A percentile compares a stretch with the other conserved stretches of the same genome.
Conservation (phyloP, 2,113 vertebrate species). For the Engraulis encrasicolus region DNA sequence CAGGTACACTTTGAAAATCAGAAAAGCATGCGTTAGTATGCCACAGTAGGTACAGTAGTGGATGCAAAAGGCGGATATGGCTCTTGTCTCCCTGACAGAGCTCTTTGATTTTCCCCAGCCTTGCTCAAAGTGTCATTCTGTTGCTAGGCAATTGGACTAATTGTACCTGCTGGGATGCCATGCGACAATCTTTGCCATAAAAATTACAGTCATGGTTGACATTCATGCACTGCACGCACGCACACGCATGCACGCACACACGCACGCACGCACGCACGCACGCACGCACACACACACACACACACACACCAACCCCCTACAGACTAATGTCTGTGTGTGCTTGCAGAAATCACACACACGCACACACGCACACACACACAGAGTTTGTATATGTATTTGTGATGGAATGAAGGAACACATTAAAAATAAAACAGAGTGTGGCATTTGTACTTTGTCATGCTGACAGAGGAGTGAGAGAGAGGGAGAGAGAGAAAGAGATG, state of each 20-base stretch:
- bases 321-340: neutral
- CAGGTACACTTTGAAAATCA: neutral
- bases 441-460: neutral
- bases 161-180: constrained; percentile 60
- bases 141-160: constrained; percentile 70
- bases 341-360: neutral
- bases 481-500: constrained; percentile 51
- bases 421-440: constrained; percentile 2
- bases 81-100: neutral
- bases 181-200: constrained; percentile 36
- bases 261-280: neutral
- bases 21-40: no score
- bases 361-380: constrained; percentile 25
- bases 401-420: neutral
- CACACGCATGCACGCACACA: constrained; percentile 20
- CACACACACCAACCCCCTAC: constrained; percentile 14
- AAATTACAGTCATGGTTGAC: constrained; percentile 34
- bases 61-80: neutral
- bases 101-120: constrained; percentile 10
- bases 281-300: neutral
- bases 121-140: constrained; percentile 49
- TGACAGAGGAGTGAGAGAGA: constrained; percentile 37
- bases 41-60: neutral
- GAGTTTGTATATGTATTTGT: no score
- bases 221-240: constrained; percentile 35